Evolutionary conservation across 2,113 vertebrate species (phyloP).

Genomic region (Sinocyclocheilus maitianheensis): DNA sequence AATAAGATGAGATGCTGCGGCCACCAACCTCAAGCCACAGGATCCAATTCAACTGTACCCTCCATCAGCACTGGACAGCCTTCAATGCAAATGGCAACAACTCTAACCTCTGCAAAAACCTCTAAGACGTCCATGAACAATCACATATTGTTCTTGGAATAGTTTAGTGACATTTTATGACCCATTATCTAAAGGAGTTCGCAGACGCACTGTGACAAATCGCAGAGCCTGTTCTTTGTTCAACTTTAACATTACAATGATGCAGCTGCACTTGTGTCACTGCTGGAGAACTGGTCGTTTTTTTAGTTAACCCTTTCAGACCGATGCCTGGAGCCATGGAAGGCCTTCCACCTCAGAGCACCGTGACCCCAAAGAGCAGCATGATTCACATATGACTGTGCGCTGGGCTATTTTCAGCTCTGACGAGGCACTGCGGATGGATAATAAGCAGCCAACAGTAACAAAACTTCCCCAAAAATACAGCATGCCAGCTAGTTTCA

Average conservation of each 20-base stretch:
- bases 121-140: constrained; percentile 34
- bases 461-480: constrained; percentile 35
- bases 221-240: constrained; percentile 37
- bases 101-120: constrained; percentile 27
- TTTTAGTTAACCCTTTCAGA: constrained; percentile 15
- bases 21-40: constrained; percentile 30
- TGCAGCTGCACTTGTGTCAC: constrained; percentile 31
- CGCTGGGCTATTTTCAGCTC: constrained; percentile 34
- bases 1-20: constrained; percentile 10
- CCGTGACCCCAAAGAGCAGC: constrained; percentile 9
- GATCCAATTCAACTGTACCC: constrained; percentile 15
- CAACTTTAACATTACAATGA: constrained; percentile 45
- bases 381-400: constrained; percentile 43
- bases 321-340: not conserved
- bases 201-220: not conserved
- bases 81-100: constrained; percentile 41
- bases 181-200: constrained; percentile 28
- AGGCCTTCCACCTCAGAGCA: constrained; percentile 16
- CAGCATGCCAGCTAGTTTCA: constrained; percentile 32
- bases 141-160: constrained; percentile 47
- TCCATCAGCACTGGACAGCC: constrained; percentile 9
- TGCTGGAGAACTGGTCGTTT: not conserved
- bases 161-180: constrained; percentile 45
- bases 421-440: constrained; percentile 22
- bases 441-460: constrained; percentile 28